Evolutionary conservation across 2,113 vertebrate genomes (phyloP).

Genomic region (Sterna hirundo): DNA sequence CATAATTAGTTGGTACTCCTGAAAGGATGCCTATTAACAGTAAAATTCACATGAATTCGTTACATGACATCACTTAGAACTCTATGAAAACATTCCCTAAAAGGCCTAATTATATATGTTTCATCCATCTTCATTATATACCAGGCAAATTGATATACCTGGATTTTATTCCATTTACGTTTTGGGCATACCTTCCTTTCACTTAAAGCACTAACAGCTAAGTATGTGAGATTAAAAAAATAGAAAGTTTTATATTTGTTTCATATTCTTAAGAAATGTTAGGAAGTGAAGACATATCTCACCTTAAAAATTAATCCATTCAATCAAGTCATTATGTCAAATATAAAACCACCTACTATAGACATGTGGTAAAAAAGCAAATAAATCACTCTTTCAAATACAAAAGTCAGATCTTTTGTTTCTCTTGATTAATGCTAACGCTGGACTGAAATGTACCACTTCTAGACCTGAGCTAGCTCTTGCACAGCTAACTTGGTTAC

Average conservation of each 20-base stretch:
- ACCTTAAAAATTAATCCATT: neutral
- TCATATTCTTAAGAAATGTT: neutral
- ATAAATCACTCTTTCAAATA: neutral
- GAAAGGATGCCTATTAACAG: neutral
- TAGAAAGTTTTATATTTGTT: neutral
- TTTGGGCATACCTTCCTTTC: neutral
- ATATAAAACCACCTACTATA: neutral
- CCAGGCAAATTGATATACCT: neutral
- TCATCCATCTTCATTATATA: neutral
- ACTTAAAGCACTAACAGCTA: neutral
- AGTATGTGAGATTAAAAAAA: neutral
- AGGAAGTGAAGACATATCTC: neutral
- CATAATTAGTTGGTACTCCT: neutral
- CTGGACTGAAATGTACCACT: neutral
- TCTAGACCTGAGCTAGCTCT: neutral
- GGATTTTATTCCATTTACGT: neutral
- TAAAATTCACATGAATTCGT: neutral
- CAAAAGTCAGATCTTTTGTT: neutral
- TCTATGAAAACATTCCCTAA: neutral
- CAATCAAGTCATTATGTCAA: neutral
- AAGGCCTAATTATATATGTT: neutral
- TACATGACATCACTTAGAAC: neutral
- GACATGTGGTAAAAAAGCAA: fast-evolving
- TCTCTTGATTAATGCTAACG: neutral
- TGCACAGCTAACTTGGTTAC: neutral